A percentile compares a stretch with the other conserved stretches of the same genome.
Conservation (phyloP, 2,113 vertebrate genomes). For the Hippocampus abdominalis region DNA sequence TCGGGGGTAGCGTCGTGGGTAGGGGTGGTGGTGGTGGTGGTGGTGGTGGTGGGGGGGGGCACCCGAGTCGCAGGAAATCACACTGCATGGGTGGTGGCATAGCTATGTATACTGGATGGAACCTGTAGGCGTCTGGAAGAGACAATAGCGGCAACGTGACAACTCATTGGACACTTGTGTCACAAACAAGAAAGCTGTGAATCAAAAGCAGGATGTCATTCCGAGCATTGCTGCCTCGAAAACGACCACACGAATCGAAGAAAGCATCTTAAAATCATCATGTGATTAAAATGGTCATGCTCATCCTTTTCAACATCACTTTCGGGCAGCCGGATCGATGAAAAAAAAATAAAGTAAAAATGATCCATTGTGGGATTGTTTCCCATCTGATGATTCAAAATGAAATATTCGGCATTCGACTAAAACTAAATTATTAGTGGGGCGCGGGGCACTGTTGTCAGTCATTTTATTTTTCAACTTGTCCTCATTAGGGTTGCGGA, state of each 20-base stretch:
- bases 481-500: too few species aligned
- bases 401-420: too few species aligned
- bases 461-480: too few species aligned
- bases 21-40: too few species aligned
- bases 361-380: too few species aligned
- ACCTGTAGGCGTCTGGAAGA: slow-evolving; percentile 41
- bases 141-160: slow-evolving; percentile 39
- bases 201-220: neutral
- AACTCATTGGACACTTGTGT: slow-evolving; percentile 30
- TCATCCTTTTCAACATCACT: neutral
- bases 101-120: slow-evolving; percentile 19
- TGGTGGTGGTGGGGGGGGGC: neutral
- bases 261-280: neutral
- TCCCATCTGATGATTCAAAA: too few species aligned
- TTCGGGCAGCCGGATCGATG: too few species aligned
- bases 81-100: slow-evolving; percentile 37
- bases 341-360: too few species aligned
- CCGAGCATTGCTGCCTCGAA: neutral
- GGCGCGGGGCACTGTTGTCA: too few species aligned
- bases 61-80: slow-evolving; percentile 55
- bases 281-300: neutral
- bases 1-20: neutral
- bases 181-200: slow-evolving; percentile 13
- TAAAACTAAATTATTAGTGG: too few species aligned
- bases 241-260: neutral